Percentiles rank a stretch among this genome's conserved stretches.
phyloP scores from a whole-genome alignment of 2,113 vertebrate species.

The Pelodiscus sinensis region DNA sequence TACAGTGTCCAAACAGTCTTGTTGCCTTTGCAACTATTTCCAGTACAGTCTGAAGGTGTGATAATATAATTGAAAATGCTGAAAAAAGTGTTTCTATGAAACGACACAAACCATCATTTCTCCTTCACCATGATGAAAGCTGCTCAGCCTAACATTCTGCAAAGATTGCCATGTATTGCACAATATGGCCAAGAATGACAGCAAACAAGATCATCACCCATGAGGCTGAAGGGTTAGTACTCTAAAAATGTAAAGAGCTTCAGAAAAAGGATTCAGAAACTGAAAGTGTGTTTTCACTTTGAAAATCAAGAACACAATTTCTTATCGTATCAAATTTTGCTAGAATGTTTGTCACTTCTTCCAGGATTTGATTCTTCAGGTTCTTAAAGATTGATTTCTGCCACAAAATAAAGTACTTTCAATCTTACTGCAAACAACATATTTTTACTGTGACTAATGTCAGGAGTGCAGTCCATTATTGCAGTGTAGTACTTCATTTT shows the following conservation, averaged over 20 bases:
- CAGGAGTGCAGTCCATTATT: too few relatives aligned
- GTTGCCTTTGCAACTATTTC: neutral
- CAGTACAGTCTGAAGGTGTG: neutral
- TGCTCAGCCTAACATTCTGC: neutral
- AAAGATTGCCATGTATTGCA: neutral
- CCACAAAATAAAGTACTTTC: neutral
- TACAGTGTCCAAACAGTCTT: neutral
- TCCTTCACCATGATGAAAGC: neutral
- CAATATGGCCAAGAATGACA: neutral
- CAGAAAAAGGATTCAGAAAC: neutral
- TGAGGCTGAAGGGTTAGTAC: neutral
- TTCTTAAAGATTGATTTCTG: neutral
- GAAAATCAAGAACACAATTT: neutral
- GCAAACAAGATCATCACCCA: neutral
- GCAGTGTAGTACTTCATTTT: too few relatives aligned
- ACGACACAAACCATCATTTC: neutral
- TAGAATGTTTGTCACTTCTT: neutral
- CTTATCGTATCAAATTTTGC: neutral
- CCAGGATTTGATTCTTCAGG: neutral
- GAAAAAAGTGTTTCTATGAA: neutral
- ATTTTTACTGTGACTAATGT: too few relatives aligned
- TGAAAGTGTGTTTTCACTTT: neutral
- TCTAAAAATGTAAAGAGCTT: neutral
- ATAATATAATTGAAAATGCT: neutral
- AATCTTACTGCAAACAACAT: too few relatives aligned